Base-by-base conservation (phyloP, 2,888 invertebrate genomes). In the Anorthoa munda region DNA sequence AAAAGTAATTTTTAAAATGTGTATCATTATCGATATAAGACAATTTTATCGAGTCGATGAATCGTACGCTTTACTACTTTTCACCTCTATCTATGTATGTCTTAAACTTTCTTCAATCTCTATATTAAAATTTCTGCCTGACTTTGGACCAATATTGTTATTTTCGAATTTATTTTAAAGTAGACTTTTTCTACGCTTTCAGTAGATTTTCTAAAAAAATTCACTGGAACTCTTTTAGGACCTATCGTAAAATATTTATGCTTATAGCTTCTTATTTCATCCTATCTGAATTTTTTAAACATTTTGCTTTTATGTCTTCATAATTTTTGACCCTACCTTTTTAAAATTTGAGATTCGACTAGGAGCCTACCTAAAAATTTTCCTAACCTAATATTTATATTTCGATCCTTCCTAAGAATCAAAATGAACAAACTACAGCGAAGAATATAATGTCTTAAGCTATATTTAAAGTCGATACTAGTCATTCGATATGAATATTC, bases 141-240 rank as follows among this genome's bases (percentile, higher is more conserved):
- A 90, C 88, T 92, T 91, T 86, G 95, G 95, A 94, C 94, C 94
- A 95, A 94, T 88, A 86, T 81, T 81, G 81, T 93, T 94, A 72
- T 83, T 94, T 94, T 93, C 89, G 90, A 94, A 93, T 93, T 94
- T 92, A 94, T 93, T 93, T 89, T 81, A 84, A 61, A 84, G 78
- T 92, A 89, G 86, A 85, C 50, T 78, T 87, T 92, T 92, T 92
- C 88, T 92, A 93, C 72, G 89, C 91, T 90, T 85, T 83, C 77
- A 67, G 85, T 87, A 86, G 86, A 87, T 87, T 90, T 84, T 77
- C 86, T 83, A 85, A 73, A 81, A 82, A 73, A 64, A 53, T 79
- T 82, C 81, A 81, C 78, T 69, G 64, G 64, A 68, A 59, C 60
- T 66, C 77, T 79, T 78, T 79, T 80, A 80, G 61, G 58, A 72